Evolutionary conservation across 2,797 vertebrate species (phyloP), one percentile per base, ranked within the genome.

Genomic region (Leucoraja ocellata): DNA sequence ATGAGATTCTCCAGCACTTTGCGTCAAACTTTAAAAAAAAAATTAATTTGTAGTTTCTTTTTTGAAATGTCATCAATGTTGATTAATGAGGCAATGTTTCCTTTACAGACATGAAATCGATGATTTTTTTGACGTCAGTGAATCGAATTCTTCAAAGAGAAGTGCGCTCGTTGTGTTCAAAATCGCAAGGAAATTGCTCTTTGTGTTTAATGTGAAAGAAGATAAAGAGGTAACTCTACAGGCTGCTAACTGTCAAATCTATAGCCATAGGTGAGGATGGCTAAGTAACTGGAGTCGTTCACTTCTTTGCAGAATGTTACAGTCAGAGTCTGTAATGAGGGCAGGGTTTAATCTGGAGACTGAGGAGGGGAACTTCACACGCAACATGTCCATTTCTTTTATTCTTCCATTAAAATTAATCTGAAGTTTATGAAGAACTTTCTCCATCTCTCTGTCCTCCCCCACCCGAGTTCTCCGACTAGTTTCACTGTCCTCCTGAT

Each of bases 161-260:
- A 99, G 97, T 93, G 98, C 98, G 76, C 97, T 99, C 94, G 98
- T 97, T 93, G 95, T 99, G 95, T 99, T 99, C 94, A 98, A 96
- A 96, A 97, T 97, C 93, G 96, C 97, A 93, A 96, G 98, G 93
- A 99, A 99, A 93, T 95, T 99, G 68, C 96, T 99, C 14, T 98
- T 99, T 91, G 94, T 99, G 14, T 98, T 97, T 95, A 93, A 65
- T 32, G 93, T 94, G 10, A 96, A 95, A 93, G 97, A 98, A 79
- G 99, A 99, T 95, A 97, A 97, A 80, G 94, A 96, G 97, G 99
- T 99, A 95, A 96, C 96, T 95, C 11, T 58, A 28, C 32, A 25
- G 32, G 9, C 78, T 58, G 80, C 5, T 14, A 54, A 54, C 4
- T 54, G 68, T 14, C 16, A 76, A 58, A 39, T 21, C 68, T 92